Conservation (phyloP, 2,797 vertebrate species). For the Philypnodon macrostomus region DNA sequence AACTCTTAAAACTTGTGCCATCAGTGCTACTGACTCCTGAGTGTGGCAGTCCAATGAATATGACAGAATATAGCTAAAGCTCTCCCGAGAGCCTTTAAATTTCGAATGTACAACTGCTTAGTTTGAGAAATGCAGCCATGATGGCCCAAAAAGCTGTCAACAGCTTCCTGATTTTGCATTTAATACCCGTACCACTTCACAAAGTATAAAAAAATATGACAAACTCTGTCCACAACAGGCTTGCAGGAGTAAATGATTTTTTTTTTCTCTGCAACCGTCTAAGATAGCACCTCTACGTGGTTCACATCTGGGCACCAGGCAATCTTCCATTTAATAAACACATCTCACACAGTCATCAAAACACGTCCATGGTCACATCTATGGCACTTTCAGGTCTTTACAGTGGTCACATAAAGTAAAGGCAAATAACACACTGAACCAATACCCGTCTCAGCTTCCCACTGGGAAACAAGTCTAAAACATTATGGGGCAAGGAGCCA, state of each 20-base stretch:
- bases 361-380: slow-evolving; percentile 61
- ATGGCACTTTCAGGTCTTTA: slow-evolving; percentile 77
- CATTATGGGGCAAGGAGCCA: slow-evolving; percentile 38
- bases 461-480: slow-evolving; percentile 49
- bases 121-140: slow-evolving; percentile 21
- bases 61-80: slow-evolving; percentile 14
- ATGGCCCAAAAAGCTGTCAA: slow-evolving; percentile 12
- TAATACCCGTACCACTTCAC: slow-evolving; percentile 47
- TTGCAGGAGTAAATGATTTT: slow-evolving; percentile 25
- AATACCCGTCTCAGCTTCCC: slow-evolving; percentile 54
- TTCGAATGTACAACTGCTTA: slow-evolving; percentile 32
- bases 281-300: slow-evolving; percentile 50
- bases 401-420: slow-evolving; percentile 65
- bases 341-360: slow-evolving; percentile 47
- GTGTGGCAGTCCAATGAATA: slow-evolving; percentile 37
- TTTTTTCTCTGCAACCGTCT: slow-evolving; percentile 24
- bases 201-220: slow-evolving; percentile 22
- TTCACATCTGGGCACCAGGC: slow-evolving; percentile 48
- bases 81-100: slow-evolving; percentile 20
- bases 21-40: slow-evolving; percentile 38
- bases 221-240: slow-evolving; percentile 10
- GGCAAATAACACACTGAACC: slow-evolving; percentile 65
- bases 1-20: slow-evolving; percentile 45
- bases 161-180: slow-evolving; percentile 39
- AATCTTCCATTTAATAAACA: slow-evolving; percentile 35